Conservation (phyloP, 2,113 vertebrate species). For the Thamnaconus septentrionalis region DNA sequence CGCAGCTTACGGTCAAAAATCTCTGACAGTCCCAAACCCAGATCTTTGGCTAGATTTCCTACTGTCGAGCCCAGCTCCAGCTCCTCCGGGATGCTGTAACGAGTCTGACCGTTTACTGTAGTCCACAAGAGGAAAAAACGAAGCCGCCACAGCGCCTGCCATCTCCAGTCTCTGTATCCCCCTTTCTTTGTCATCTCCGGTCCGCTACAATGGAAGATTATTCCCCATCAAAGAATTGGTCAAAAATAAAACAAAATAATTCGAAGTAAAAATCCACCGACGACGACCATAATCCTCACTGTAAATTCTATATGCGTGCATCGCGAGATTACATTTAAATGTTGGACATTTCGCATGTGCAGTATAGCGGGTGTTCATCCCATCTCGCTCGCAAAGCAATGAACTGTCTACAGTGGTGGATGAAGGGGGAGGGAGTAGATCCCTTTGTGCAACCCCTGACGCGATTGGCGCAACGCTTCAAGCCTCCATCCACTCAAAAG, state of each 20-base stretch:
- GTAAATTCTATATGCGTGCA: neutral
- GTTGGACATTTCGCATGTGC: too few relatives aligned
- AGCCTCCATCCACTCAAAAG: neutral
- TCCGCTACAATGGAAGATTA: neutral
- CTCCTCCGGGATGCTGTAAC: constrained; percentile 75
- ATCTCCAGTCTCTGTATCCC: constrained; percentile 43
- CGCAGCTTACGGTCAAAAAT: constrained; percentile 73
- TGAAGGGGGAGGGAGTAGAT: neutral
- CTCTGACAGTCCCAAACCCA: constrained; percentile 76
- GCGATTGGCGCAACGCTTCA: neutral
- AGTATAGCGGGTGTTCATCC: neutral
- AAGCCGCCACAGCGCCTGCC: constrained; percentile 56
- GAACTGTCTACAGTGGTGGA: neutral
- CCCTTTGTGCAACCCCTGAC: neutral
- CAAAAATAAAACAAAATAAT: neutral
- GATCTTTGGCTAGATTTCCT: constrained; percentile 78
- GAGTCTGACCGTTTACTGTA: constrained; percentile 65
- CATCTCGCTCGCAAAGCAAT: neutral
- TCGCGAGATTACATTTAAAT: neutral
- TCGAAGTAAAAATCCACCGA: neutral
- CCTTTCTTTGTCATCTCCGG: constrained; percentile 58
- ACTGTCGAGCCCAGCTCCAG: constrained; percentile 74
- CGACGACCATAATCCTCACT: too few relatives aligned
- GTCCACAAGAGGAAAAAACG: constrained; percentile 63
- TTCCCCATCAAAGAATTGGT: constrained; percentile 21